phyloP scores from a whole-genome alignment of 2,797 vertebrate species.

The Psittacula echo region DNA sequence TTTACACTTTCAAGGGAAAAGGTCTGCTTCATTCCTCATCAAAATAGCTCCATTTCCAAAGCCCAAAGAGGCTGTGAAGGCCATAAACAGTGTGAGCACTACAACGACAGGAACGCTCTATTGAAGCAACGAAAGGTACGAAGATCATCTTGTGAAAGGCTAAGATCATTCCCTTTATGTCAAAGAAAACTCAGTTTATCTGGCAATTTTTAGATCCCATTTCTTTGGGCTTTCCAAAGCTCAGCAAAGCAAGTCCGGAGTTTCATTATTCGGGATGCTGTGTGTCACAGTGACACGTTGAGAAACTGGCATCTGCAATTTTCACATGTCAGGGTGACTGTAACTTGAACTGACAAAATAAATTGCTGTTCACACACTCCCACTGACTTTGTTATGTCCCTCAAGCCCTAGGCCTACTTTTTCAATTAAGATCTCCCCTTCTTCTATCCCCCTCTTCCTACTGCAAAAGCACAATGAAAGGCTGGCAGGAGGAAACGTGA shows the following conservation, averaged over 20 bases:
- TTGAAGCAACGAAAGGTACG: not conserved
- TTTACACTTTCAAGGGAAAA: not conserved
- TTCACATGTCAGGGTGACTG: constrained; percentile 61
- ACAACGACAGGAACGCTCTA: not conserved
- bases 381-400: constrained; percentile 66
- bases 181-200: not conserved
- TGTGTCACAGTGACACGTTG: constrained; percentile 42
- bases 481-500: constrained; percentile 45
- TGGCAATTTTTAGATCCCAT: not conserved
- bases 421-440: constrained; percentile 65
- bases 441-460: constrained; percentile 23
- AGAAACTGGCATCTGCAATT: constrained; percentile 64
- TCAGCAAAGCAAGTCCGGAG: not conserved
- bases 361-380: constrained; percentile 60
- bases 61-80: not conserved
- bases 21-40: not conserved
- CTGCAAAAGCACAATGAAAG: constrained; percentile 32
- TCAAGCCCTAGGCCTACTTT: constrained; percentile 67
- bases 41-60: constrained; percentile 38
- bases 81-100: not conserved
- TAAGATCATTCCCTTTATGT: not conserved
- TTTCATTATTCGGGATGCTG: constrained; percentile 20
- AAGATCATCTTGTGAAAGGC: not conserved
- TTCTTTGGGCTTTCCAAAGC: not conserved
- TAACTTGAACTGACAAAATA: constrained; percentile 65